Conservation (phyloP, 2,797 vertebrate genomes). For the Meriones psammophilus region DNA sequence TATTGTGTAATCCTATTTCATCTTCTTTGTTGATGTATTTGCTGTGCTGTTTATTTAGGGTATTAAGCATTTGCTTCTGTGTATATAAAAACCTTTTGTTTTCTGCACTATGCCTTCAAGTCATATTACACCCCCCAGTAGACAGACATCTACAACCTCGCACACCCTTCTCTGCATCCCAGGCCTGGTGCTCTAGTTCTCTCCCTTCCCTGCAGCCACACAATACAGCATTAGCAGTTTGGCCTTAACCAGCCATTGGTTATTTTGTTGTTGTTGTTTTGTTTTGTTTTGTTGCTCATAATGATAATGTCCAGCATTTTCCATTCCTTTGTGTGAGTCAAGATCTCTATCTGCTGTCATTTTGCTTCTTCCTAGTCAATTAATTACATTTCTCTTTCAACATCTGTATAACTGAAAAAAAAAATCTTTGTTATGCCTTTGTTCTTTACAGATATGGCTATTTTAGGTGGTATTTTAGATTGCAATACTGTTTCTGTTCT, state of each 20-base stretch:
- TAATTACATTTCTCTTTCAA: neutral
- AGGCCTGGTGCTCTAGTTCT: neutral
- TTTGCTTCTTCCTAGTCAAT: neutral
- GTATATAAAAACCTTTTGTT: neutral
- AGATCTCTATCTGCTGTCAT: neutral
- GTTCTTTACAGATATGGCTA: neutral
- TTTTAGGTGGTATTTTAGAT: neutral
- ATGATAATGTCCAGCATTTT: accelerated
- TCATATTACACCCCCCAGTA: neutral
- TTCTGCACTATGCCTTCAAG: too few species aligned
- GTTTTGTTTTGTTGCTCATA: neutral
- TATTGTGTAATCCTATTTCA: neutral
- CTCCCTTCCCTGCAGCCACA: neutral
- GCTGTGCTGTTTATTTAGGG: neutral
- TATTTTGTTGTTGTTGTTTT: neutral
- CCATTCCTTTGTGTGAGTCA: neutral
- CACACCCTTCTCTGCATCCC: neutral
- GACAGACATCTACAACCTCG: neutral
- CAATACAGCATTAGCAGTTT: neutral
- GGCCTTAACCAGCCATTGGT: too few species aligned
- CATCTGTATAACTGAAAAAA: neutral
- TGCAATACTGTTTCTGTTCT: neutral
- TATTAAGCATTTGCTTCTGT: neutral
- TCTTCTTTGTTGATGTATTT: neutral
- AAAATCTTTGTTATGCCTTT: too few species aligned